Base-by-base conservation (phyloP, 2,113 vertebrate species). In the Aegotheles bennettii region DNA sequence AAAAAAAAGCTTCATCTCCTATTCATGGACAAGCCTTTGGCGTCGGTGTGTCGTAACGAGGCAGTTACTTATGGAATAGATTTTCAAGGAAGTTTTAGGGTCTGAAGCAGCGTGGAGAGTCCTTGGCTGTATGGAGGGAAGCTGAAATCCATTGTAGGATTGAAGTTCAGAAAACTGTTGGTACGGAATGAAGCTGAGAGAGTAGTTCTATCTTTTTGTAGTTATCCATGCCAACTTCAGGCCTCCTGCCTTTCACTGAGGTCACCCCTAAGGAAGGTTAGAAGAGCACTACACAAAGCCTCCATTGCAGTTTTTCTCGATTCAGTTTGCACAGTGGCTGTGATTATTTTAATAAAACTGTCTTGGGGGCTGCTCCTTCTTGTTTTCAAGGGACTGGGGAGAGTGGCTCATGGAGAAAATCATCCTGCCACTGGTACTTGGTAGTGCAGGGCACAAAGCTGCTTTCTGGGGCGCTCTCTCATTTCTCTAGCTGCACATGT, bases 1-100 rank as follows among this genome's bases (percentile, higher is more conserved):
- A 83, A 38, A 80, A 89, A 78, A 56, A 54, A 53, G 31, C 36
- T 92, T 85, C 80, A 76, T 80, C 57, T 88, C 40, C 78, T 59
- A 7, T 51, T 89, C 78, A 64, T 40, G 48, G 43, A 11, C 69
- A 51, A 69, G n/a, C 35, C 73, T 88, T 92, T 87, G 69, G 89
- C 77, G 51, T 78, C 83, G 53, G 69, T 53, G 35, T 81, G 60
- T 91, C 65, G 82, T 84, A 79, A 47, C 26, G 43, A 64, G 89
- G 26, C 81, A 82, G 64, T 31, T 63, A 36, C 1, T 84, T 26
- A 38, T 47, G 64, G 56, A 64, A 12, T 21, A 45, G 53, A 45
- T 80, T 90, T 70, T 64, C 59, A 42, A 18, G 88, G 75, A 87
- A 35, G 35, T 84, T 89, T 50, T n/a, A 48, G 81, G 36, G 51